Conservation (phyloP, 2,888 invertebrate species). For the Ichneumoninae sp. region DNA sequence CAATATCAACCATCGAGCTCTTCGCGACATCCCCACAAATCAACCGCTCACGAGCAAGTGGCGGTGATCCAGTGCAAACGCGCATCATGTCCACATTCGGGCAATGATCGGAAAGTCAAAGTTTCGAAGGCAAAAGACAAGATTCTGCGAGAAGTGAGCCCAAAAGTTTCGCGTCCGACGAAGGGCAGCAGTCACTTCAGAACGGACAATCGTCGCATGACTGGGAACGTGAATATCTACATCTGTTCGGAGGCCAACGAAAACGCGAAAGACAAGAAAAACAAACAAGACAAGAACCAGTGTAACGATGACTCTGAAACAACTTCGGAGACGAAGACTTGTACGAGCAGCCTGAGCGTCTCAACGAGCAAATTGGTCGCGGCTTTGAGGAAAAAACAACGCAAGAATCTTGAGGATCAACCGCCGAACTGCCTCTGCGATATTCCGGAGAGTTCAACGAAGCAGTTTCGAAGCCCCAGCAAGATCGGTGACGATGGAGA, state of each 20-base stretch:
- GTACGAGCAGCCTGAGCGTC: conserved; percentile 60
- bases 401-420: conserved; percentile 54
- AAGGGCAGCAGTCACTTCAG: conserved; percentile 48
- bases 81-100: conserved; percentile 16
- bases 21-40: neutral
- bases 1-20: conserved; percentile 13
- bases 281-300: conserved; percentile 42
- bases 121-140: conserved; percentile 37
- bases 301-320: conserved; percentile 62
- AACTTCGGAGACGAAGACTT: conserved; percentile 67
- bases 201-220: conserved; percentile 77
- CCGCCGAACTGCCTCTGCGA: conserved; percentile 50
- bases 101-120: conserved; percentile 24
- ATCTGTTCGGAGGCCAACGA: conserved; percentile 78
- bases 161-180: conserved; percentile 16
- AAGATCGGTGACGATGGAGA: conserved; percentile 20
- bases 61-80: conserved; percentile 16
- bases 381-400: conserved; percentile 62
- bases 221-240: conserved; percentile 79
- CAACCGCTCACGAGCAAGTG: conserved; percentile 4
- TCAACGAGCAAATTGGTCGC: conserved; percentile 72
- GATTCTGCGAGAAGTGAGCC: neutral
- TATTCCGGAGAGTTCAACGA: conserved; percentile 23
- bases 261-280: conserved; percentile 60
- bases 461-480: neutral